Percentiles rank a stretch among this genome's conserved stretches.
phyloP scores from a whole-genome alignment of 2,113 vertebrate genomes.

The Megalops atlanticus region DNA sequence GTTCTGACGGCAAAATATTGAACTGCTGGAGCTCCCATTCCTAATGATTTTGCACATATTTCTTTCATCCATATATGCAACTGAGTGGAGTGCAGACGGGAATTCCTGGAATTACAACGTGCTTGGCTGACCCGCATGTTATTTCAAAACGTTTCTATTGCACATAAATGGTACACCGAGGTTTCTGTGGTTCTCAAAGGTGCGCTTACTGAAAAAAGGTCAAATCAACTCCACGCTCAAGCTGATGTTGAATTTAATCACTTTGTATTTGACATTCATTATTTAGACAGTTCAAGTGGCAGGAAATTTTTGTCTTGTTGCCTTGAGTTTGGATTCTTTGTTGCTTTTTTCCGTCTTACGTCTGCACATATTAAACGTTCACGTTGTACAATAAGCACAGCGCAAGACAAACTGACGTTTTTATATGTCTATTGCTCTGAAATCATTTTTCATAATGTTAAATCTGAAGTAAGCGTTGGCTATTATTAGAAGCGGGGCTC shows the following conservation, averaged over 20 bases:
- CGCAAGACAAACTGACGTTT: not conserved
- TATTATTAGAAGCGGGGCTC: not conserved
- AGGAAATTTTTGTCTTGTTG: not conserved
- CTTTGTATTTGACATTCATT: not conserved
- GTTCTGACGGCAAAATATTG: not conserved
- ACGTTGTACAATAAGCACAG: not conserved
- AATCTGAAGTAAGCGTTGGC: not conserved
- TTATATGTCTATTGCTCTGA: not conserved
- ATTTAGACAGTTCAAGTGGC: not conserved
- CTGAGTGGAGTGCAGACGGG: not conserved
- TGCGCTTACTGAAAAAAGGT: not conserved
- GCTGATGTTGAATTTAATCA: not conserved
- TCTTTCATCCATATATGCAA: not conserved
- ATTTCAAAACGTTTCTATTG: not conserved
- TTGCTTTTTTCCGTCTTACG: not conserved
- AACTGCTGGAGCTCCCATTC: constrained; percentile 1
- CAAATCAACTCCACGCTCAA: not conserved
- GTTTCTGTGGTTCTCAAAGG: not conserved
- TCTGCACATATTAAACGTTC: not conserved
- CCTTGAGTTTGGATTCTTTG: not conserved
- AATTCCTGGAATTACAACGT: constrained; percentile 26
- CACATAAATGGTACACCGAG: not conserved
- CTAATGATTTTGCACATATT: constrained; percentile 8
- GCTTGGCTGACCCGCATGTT: not conserved
- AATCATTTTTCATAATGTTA: not conserved